These are phyloP conservation scores for Teleiodes luculella DNA, from an alignment of 2,888 invertebrate species.

Conservation along the genomic window DNA sequence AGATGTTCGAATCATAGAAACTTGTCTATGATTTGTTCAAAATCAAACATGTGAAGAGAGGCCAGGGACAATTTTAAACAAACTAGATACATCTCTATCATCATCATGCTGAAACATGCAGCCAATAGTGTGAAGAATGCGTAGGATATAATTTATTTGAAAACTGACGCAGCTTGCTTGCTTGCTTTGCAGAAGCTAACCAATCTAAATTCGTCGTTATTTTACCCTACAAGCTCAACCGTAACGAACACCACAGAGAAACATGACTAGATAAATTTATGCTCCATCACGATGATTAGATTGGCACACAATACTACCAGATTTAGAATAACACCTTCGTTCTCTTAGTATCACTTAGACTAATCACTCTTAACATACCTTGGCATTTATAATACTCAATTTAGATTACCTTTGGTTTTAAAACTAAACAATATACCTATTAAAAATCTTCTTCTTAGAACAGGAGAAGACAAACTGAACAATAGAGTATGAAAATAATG, in stretches of 20 bases:
- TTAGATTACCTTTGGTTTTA: conserved; percentile 29
- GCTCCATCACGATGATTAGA: conserved; percentile 31
- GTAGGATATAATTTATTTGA: too few relatives aligned
- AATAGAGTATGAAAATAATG: background rate
- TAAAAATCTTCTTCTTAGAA: conserved; percentile 53
- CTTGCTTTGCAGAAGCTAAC: background rate
- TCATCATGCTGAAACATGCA: too few relatives aligned
- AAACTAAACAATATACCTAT: conserved; percentile 11
- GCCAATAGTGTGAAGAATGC: too few relatives aligned
- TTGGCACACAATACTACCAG: conserved; percentile 20
- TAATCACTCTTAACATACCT: conserved; percentile 42
- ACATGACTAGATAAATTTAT: conserved; percentile 48
- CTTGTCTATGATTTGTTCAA: too few relatives aligned
- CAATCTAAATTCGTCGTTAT: conserved; percentile 48
- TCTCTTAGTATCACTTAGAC: conserved; percentile 24
- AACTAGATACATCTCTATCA: too few relatives aligned
- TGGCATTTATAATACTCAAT: conserved; percentile 35
- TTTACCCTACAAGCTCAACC: conserved; percentile 68
- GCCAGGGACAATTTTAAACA: too few relatives aligned
- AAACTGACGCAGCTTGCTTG: too few relatives aligned
- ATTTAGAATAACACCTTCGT: conserved; percentile 22
- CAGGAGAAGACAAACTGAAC: conserved; percentile 38
- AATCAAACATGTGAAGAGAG: too few relatives aligned
- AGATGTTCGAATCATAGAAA: too few relatives aligned
- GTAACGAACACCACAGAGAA: conserved; percentile 49